A percentile compares a stretch with the other conserved stretches of the same genome.
Conservation (phyloP, 2,888 invertebrate species). For the Busseola fusca region DNA sequence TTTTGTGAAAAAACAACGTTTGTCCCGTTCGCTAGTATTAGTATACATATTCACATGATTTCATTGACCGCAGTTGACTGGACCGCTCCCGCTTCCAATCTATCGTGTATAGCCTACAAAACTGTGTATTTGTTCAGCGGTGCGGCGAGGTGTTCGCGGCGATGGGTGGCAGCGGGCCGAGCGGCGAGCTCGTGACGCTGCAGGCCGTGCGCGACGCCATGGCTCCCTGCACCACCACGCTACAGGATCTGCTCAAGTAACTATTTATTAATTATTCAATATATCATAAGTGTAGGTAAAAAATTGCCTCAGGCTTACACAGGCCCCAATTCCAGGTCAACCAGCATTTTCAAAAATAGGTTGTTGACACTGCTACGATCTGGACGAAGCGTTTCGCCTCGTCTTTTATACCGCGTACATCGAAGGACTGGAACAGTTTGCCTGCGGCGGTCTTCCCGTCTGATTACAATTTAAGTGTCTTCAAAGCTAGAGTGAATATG, state of each 20-base stretch:
- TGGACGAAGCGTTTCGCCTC: no score
- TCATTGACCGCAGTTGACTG: background rate
- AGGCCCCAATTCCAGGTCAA: background rate
- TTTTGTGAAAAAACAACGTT: no score
- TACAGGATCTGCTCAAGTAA: conserved; percentile 84
- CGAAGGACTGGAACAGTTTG: no score
- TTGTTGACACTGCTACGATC: no score
- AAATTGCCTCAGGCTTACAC: background rate
- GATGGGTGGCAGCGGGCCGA: conserved; percentile 79
- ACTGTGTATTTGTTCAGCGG: conserved; percentile 66
- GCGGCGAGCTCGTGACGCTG: conserved; percentile 77
- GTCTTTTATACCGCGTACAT: no score
- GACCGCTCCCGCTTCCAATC: background rate
- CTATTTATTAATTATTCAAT: background rate
- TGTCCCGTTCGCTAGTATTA: no score
- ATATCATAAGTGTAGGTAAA: background rate
- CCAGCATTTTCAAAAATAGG: background rate
- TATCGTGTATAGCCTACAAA: background rate
- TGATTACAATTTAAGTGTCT: no score
- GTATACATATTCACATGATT: background rate
- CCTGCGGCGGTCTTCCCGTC: no score
- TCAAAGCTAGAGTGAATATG: no score
- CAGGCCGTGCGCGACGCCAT: conserved; percentile 85
- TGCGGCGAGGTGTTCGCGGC: conserved; percentile 87
- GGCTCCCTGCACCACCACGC: conserved; percentile 78